Evolutionary conservation across 2,797 vertebrate species (phyloP), one percentile per base, ranked within the genome.

Genomic region (Hoplostethus atlanticus): DNA sequence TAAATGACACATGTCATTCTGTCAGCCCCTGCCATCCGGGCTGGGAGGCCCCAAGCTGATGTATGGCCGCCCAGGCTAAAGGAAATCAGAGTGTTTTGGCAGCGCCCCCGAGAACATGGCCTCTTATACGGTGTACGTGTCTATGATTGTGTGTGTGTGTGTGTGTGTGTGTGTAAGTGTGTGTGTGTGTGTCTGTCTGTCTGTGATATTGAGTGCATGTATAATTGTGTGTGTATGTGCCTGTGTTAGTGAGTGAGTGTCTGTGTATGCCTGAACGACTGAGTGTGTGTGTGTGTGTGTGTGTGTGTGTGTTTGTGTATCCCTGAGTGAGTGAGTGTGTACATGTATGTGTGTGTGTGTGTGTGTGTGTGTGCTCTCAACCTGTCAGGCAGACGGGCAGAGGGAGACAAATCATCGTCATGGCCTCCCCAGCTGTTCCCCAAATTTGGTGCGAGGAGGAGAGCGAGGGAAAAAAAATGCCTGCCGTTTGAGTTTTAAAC

Each of bases 1-100:
- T 99, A 99, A 99, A 99, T 99, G 98, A 99, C 98, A 99, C 97
- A 95, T 96, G 98, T 98, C 98, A 99, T 99, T 99, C 97, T 99
- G 98, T 99, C 98, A 98, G 96, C 92, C 96, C 96, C 96, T 97
- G 97, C 98, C 97, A 97, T 95, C 95, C 97, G 97, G 97, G 96
- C 96, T 96, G 97, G 97, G 98, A 97, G 96, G 96, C 95, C 97
- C 71, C 83, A 2, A 81, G 86, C 94, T 99, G 98, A 99, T 99
- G 95, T 96, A 99, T 98, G 96, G 95, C 95, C 93, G 94, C 81
- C 91, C 93, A 93, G 95, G 88, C 93, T 96, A 97, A 97, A 98
- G 97, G 97, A 98, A 98, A 98, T 98, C 96, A 96, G 96, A 90
- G 92, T 94, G 92, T 93, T 98, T 98, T 97, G 97, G 97, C 97